A percentile compares a stretch with the other conserved stretches of the same genome.
phyloP scores from a whole-genome alignment of 2,797 vertebrate species.

The Pangasius macronema region DNA sequence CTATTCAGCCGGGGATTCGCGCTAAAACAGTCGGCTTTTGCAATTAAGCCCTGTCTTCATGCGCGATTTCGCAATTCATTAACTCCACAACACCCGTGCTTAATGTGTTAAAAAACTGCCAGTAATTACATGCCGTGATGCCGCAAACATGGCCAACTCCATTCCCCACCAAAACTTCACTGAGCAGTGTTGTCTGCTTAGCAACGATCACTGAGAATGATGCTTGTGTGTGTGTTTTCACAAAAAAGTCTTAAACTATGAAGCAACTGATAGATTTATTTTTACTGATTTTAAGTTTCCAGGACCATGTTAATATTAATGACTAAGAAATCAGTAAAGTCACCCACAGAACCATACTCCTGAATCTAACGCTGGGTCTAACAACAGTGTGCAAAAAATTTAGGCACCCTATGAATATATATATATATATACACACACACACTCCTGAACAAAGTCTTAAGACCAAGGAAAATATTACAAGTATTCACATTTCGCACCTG shows the following conservation, averaged over 20 bases:
- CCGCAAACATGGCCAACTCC: background rate
- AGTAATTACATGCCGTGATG: background rate
- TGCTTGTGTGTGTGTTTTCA: background rate
- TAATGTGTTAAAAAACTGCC: constrained; percentile 54
- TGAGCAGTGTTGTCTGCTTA: background rate
- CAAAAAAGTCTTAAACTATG: background rate
- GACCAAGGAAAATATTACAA: no score
- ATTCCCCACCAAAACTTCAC: background rate
- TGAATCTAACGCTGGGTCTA: no score
- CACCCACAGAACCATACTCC: no score
- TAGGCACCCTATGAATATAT: background rate
- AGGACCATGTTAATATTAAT: no score
- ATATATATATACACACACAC: no score
- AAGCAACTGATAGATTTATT: background rate
- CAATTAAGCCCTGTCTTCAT: constrained; percentile 81
- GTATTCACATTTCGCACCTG: no score
- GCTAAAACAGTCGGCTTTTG: constrained; percentile 70
- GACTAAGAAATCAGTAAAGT: no score
- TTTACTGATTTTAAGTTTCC: background rate
- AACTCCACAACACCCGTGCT: constrained; percentile 72
- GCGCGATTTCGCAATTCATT: constrained; percentile 77
- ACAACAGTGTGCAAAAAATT: background rate
- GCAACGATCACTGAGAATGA: background rate
- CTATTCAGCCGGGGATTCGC: constrained; percentile 73
- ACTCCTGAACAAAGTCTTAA: no score